Conservation (phyloP, 1,140 invertebrate genomes). For the Galleria mellonella region DNA sequence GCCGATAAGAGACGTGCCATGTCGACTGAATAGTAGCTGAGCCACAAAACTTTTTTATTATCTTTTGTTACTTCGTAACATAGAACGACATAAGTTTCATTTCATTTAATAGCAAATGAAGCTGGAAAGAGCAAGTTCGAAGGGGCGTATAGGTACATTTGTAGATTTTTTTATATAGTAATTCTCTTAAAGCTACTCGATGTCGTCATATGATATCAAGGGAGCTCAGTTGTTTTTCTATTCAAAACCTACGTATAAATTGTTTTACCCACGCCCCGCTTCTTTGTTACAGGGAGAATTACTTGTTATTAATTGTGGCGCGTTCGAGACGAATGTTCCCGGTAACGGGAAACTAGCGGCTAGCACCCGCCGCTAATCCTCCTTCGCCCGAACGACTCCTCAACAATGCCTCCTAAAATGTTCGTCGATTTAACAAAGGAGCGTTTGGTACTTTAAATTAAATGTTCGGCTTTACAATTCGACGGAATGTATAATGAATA, state of each 20-base stretch:
- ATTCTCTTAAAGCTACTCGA: no score
- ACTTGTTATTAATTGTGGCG: conserved; percentile 1
- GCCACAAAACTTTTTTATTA: conserved; percentile 38
- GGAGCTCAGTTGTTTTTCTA: no score
- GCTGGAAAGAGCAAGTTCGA: no score
- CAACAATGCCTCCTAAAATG: conserved; percentile 53
- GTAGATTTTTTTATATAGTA: no score
- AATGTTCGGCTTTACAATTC: conserved; percentile 72
- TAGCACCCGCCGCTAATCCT: conserved; percentile 47
- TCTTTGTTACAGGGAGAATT: no score
- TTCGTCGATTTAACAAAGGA: conserved; percentile 64
- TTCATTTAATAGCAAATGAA: conserved; percentile 12
- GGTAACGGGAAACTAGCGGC: conserved; percentile 34
- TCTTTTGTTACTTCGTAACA: conserved; percentile 17
- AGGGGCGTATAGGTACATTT: not conserved
- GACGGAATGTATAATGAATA: conserved; percentile 74
- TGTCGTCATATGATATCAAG: no score
- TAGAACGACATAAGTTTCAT: conserved; percentile 5
- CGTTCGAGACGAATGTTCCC: conserved; percentile 31
- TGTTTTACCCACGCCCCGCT: no score
- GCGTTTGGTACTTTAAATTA: conserved; percentile 69
- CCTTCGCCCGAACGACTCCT: conserved; percentile 32
- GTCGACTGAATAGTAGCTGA: conserved; percentile 21
- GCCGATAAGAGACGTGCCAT: conserved; percentile 46
- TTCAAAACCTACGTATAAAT: no score